A percentile compares a stretch with the other conserved stretches of the same genome.
These are phyloP conservation scores for Xenopus petersii DNA, from an alignment of 2,797 vertebrate species.

Conservation along the genomic window DNA sequence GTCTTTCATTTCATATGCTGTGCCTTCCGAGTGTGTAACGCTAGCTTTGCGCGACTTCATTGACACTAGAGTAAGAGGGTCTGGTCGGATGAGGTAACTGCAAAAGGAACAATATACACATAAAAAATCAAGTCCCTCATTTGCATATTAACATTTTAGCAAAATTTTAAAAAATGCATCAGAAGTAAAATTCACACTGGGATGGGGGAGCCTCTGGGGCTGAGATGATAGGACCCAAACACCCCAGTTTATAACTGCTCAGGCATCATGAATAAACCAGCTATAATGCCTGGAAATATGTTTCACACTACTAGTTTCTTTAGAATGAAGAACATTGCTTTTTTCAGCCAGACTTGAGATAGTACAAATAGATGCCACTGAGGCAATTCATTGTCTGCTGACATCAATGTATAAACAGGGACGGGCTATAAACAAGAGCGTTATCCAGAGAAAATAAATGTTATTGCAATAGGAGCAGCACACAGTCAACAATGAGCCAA, in stretches of 20 bases:
- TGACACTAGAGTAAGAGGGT: slow-evolving; percentile 75
- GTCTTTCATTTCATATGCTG: slow-evolving; percentile 71
- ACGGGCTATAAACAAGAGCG: background rate
- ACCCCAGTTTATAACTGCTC: too few species aligned
- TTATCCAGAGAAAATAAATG: background rate
- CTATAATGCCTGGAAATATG: too few species aligned
- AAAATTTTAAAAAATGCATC: too few species aligned
- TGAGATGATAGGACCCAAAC: too few species aligned
- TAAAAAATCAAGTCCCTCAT: too few species aligned
- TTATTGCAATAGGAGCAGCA: background rate
- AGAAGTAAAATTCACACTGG: too few species aligned
- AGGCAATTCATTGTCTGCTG: background rate
- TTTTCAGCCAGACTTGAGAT: too few species aligned
- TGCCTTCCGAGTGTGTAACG: slow-evolving; percentile 65
- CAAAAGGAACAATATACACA: background rate
- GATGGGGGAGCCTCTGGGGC: too few species aligned
- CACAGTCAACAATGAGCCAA: background rate
- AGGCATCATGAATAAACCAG: too few species aligned
- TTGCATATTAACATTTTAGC: too few species aligned
- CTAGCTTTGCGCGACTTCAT: slow-evolving; percentile 68
- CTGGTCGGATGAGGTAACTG: slow-evolving; percentile 79
- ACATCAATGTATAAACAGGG: background rate
- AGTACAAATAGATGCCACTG: background rate
- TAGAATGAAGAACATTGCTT: too few species aligned
- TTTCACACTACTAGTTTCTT: too few species aligned